phyloP scores from a whole-genome alignment of 2,888 invertebrate genomes.

The Torymus aiolomorphi region DNA sequence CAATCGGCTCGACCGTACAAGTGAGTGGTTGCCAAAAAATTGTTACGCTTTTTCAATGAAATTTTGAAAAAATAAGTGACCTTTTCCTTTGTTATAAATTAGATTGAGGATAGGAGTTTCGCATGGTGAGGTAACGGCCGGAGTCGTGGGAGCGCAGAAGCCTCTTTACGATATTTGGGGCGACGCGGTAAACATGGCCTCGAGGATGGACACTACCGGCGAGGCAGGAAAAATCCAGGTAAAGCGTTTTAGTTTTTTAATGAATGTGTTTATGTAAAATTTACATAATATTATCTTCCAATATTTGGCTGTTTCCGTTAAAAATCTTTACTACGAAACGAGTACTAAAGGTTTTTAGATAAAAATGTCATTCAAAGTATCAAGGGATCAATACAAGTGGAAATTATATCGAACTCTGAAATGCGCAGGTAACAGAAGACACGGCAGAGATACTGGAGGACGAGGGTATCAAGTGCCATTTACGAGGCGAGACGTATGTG shows the following conservation, averaged over 20 bases:
- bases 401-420: conserved; percentile 2
- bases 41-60: too few species aligned
- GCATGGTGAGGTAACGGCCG: conserved; percentile 93
- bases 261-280: too few species aligned
- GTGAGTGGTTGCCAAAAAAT: conserved; percentile 58
- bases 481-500: conserved; percentile 83
- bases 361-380: conserved; percentile 2
- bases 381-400: too few species aligned
- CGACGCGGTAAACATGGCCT: conserved; percentile 96
- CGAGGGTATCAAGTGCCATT: conserved; percentile 83
- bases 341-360: too few species aligned
- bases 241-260: conserved; percentile 14
- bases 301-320: too few species aligned
- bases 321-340: too few species aligned
- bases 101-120: conserved; percentile 84
- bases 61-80: too few species aligned
- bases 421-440: conserved; percentile 81
- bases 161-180: conserved; percentile 98
- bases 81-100: too few species aligned
- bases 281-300: too few species aligned
- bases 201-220: conserved; percentile 96
- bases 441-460: conserved; percentile 83
- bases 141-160: conserved; percentile 95
- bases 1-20: conserved; percentile 74
- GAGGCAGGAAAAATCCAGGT: conserved; percentile 87